Evolutionary conservation across 2,888 invertebrate genomes (phyloP).

Genomic region (Odontothrips loti): DNA sequence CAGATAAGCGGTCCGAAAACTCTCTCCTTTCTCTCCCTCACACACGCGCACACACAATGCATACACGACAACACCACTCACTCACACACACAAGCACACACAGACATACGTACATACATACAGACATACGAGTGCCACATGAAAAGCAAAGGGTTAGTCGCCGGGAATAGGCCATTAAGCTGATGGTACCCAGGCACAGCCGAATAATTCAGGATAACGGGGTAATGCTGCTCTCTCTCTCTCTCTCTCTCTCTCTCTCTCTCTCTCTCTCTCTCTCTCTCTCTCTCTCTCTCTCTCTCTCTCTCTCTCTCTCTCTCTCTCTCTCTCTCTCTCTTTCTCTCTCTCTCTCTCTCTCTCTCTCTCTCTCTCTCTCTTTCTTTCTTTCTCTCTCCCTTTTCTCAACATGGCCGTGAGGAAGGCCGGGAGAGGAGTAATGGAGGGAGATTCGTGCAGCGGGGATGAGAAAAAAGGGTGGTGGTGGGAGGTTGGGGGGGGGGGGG

Average conservation of each 20-base stretch:
- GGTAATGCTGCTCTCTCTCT: neutral
- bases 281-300: neutral
- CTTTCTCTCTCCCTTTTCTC: neutral
- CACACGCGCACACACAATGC: too few relatives aligned
- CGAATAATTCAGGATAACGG: constrained; percentile 8
- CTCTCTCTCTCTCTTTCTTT: neutral
- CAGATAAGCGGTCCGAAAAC: neutral
- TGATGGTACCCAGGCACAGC: constrained; percentile 9
- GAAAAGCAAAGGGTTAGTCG: constrained; percentile 12
- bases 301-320: neutral
- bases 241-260: neutral
- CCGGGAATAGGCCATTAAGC: constrained; percentile 2
- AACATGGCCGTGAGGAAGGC: too few relatives aligned
- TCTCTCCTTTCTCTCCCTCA: neutral
- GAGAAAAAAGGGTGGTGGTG: too few relatives aligned
- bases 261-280: neutral
- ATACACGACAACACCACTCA: neutral
- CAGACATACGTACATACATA: too few relatives aligned
- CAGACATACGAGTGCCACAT: too few relatives aligned
- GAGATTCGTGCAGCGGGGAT: neutral
- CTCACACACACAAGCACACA: too few relatives aligned
- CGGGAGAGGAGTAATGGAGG: neutral
- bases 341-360: neutral
- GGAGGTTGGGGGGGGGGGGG: too few relatives aligned
- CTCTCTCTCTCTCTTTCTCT: neutral